Base-by-base conservation (phyloP, 92 coral and sea anemone species). In the Epizoanthus fatuus region DNA sequence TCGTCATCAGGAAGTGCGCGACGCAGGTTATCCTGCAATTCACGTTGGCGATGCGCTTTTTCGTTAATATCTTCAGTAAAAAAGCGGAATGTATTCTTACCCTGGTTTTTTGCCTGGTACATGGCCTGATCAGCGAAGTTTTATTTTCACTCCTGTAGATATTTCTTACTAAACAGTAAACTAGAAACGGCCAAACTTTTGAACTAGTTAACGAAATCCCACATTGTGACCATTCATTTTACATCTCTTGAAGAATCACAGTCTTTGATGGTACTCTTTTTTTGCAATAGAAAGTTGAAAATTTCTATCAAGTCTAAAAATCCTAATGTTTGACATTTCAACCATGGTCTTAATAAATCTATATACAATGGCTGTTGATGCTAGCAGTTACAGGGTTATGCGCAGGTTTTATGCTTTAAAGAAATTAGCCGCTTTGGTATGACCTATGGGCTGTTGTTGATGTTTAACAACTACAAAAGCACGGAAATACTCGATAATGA, bases 401-500 rank as follows among this genome's bases (percentile, higher is more conserved):
- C 62, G 55, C 82, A 77, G 68, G 82, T 60, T 77, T 77, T 77
- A 17, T 77, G 82, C 65, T 25, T 64, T 77, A 77, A 77, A 60
- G 82, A 77, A 77, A 77, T 77, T 59, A 77, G 82, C 68, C 69
- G 56, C 63, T 77, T 77, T 77, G 20, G 69, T 11, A 10, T 77
- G 82, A 77, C 82, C 82, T 44, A 56, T 47, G 2, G 56, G 29
- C 63, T 20, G 82, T 76, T 76, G 81, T 77, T 77, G 70, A 60
- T 60, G 55, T 77, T 77, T 59, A 42, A 60, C 55, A 20, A 37
- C 42, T n/a, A 77, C 82, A 77, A 59, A 19, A 52, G 70, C 15
- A 19, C 82, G 82, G 82, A 77, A 60, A 77, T 47, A 5, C 82
- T 25, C 45, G 70, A 77, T 60, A 77, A 77, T 77, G 82, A 77